Conservation (phyloP, 92 coral and sea anemone species). For the Nematostella vectensis region DNA sequence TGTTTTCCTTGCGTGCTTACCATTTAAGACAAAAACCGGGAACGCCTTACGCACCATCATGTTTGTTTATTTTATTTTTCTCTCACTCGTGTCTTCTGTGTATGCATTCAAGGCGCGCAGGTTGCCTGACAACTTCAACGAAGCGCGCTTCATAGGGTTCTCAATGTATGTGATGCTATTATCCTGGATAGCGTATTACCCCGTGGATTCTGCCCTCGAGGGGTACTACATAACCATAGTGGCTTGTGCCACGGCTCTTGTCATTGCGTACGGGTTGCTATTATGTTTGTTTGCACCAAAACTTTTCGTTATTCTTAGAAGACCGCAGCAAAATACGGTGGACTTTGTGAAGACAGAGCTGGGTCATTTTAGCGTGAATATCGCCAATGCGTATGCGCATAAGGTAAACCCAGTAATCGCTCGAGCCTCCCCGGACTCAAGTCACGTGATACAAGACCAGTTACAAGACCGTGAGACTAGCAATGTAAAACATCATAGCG, state of each 20-base stretch:
- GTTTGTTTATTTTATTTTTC: constrained; percentile 34
- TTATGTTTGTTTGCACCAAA: constrained; percentile 67
- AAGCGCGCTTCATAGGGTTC: constrained; percentile 61
- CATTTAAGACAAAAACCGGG: constrained; percentile 29
- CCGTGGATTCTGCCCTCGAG: constrained; percentile 46
- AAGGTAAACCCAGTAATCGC: too few relatives aligned
- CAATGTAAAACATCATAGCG: too few relatives aligned
- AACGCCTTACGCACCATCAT: constrained; percentile 31
- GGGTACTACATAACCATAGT: constrained; percentile 43
- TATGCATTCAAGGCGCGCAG: constrained; percentile 79
- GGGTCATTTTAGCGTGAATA: constrained; percentile 12
- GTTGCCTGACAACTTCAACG: constrained; percentile 77
- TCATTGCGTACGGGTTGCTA: constrained; percentile 62
- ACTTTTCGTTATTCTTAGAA: constrained; percentile 36
- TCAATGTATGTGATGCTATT: constrained; percentile 64
- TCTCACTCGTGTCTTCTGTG: constrained; percentile 41
- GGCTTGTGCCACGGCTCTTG: constrained; percentile 47
- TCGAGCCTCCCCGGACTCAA: too few relatives aligned
- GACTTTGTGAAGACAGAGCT: constrained; percentile 40
- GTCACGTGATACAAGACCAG: too few relatives aligned
- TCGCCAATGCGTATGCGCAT: too few relatives aligned
- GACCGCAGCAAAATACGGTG: constrained; percentile 62
- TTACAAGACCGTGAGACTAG: too few relatives aligned
- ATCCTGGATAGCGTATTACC: constrained; percentile 58
- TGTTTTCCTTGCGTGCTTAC: constrained; percentile 40